Percentiles rank a stretch among this genome's conserved stretches.
phyloP scores from a whole-genome alignment of 2,888 invertebrate genomes.

The Drosophila conformis region DNA sequence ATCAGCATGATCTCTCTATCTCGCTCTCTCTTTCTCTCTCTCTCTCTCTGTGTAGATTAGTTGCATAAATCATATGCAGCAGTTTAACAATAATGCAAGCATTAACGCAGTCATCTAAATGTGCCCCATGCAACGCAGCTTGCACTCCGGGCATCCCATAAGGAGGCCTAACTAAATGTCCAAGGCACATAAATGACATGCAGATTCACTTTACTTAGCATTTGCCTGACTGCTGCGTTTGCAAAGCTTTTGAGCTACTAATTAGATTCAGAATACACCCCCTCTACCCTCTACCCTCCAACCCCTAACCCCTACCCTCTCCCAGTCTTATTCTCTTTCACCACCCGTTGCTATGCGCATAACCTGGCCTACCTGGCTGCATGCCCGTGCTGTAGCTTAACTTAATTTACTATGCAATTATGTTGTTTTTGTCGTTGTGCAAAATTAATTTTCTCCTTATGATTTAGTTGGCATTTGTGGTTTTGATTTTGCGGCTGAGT shows the following conservation, averaged over 20 bases:
- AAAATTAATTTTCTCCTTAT: conserved; percentile 77
- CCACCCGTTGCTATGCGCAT: conserved; percentile 3
- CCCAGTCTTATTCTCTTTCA: neutral
- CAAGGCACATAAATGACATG: conserved; percentile 70
- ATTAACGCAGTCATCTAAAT: conserved; percentile 19
- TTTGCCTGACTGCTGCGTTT: conserved; percentile 41
- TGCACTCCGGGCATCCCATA: neutral
- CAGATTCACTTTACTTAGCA: conserved; percentile 68
- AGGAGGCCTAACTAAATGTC: conserved; percentile 52
- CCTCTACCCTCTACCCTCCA: neutral
- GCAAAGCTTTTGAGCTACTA: conserved; percentile 71
- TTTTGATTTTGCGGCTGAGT: conserved; percentile 74
- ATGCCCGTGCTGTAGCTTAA: conserved; percentile 48
- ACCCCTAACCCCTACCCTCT: neutral
- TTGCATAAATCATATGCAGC: conserved; percentile 58
- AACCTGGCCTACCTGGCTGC: conserved; percentile 25
- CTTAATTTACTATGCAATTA: conserved; percentile 72
- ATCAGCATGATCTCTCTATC: conserved; percentile 12
- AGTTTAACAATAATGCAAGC: conserved; percentile 53
- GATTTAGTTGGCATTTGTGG: conserved; percentile 76
- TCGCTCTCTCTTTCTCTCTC: neutral
- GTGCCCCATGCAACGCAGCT: neutral
- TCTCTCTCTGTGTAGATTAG: conserved; percentile 21
- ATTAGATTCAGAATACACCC: conserved; percentile 62
- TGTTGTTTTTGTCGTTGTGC: conserved; percentile 37